phyloP scores from a whole-genome alignment of 2,797 vertebrate species.

The Squalus acanthias region DNA sequence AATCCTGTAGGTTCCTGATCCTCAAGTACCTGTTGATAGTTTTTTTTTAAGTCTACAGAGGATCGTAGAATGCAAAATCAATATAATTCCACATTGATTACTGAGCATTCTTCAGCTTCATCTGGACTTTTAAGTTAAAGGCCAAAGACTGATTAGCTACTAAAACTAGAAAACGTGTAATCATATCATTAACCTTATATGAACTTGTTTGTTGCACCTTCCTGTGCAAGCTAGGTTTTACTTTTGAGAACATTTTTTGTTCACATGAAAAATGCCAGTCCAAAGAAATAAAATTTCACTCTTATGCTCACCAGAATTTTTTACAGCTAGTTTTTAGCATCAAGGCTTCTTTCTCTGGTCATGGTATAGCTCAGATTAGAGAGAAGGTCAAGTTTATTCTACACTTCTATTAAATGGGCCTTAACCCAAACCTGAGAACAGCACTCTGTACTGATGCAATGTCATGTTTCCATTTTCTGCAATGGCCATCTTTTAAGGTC shows the following conservation, averaged over 20 bases:
- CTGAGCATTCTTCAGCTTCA: no score
- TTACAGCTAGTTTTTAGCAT: no score
- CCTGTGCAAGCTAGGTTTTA: not conserved
- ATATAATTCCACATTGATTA: not conserved
- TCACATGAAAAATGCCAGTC: not conserved
- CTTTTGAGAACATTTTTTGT: not conserved
- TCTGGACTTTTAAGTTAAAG: not conserved
- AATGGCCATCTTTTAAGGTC: no score
- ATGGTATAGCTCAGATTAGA: not conserved
- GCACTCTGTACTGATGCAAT: no score
- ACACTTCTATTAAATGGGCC: no score
- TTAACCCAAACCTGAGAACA: not conserved
- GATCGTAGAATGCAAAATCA: not conserved
- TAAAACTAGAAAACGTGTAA: not conserved
- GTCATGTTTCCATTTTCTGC: not conserved
- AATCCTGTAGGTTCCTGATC: no score
- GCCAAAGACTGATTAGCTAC: not conserved
- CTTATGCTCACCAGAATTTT: not conserved
- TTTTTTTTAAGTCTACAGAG: not conserved
- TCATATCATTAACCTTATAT: not conserved
- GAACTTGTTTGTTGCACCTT: not conserved
- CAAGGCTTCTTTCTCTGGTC: not conserved
- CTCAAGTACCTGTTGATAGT: no score
- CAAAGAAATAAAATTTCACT: not conserved
- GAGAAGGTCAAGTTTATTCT: not conserved